phyloP scores from a whole-genome alignment of 2,113 vertebrate species.

The Leucoraja erinaceus region DNA sequence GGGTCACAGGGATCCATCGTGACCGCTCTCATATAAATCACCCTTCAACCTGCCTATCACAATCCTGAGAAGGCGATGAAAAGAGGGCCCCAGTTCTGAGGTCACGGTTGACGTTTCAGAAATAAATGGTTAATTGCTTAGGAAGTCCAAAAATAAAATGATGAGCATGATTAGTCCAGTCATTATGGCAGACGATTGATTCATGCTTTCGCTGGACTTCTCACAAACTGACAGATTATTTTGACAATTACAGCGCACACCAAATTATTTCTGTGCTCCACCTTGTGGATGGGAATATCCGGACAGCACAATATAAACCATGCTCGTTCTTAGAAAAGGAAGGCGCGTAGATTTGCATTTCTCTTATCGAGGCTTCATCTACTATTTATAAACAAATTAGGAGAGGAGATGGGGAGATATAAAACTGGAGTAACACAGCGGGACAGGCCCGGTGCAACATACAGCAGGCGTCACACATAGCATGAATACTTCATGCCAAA shows the following conservation, averaged over 20 bases:
- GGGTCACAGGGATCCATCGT: background rate
- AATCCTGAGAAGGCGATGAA: background rate
- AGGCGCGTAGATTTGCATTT: background rate
- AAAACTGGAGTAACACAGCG: no score
- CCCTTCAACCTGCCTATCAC: background rate
- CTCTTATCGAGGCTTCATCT: background rate
- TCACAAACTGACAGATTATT: background rate
- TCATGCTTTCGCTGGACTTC: background rate
- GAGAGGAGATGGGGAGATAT: background rate
- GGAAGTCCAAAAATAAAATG: background rate
- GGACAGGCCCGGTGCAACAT: background rate
- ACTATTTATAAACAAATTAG: background rate
- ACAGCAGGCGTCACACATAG: background rate
- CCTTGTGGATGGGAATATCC: constrained; percentile 33
- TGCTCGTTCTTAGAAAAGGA: background rate
- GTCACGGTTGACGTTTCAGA: background rate
- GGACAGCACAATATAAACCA: background rate
- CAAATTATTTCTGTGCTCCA: constrained; percentile 34
- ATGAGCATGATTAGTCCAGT: background rate
- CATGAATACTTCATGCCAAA: background rate
- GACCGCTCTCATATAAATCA: background rate
- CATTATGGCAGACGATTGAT: background rate
- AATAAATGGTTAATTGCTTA: background rate
- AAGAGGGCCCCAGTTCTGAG: background rate
- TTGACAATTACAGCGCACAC: background rate